Evolutionary conservation across 2,113 vertebrate species (phyloP), one percentile per base, ranked within the genome.

Genomic region (Pachypanchax playfairii): DNA sequence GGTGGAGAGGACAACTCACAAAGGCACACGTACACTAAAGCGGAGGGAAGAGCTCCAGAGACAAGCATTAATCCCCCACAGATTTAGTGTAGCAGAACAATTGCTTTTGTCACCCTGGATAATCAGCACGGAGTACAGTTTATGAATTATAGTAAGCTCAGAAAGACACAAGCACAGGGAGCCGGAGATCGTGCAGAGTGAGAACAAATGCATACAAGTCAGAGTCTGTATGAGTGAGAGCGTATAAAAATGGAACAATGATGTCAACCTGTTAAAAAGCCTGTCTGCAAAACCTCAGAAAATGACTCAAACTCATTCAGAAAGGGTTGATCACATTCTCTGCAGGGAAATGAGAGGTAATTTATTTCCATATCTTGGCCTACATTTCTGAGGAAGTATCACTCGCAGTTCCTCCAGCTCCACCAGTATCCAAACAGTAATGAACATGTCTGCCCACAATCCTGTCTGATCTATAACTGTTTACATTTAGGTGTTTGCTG

Each of bases 101-200:
- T 87, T 85, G 73, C 81, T 87, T 88, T 89, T 88, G 86, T 88
- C 86, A 89, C 81, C 73, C 68, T 67, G 70, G 70, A 86, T 83
- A 86, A 86, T 81, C 80, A 79, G 76, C 59, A 68, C 41, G 70
- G 55, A 84, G 72, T 75, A 73, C 76, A 76, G 75, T 82, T 80
- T 85, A 87, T 82, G 69, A 84, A 83, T 87, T 78, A 80, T 51
- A 77, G 65, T 53, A 65, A 33, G 35, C 43, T 9, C 28, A 69
- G 21, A 75, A 64, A 75, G 33, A 63, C 50, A 31, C 5, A 65
- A 35, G 62, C 25, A 39, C 26, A 12, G 1, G 35, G 10, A 49
- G 28, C 50, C 39, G 9, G 46, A 31, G 29, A 26, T 15, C 0
- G 41, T 39, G n/a, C 49, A 33, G 1, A n/a, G n/a, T 31, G 39